A percentile compares a stretch with the other conserved stretches of the same genome.
phyloP scores from a whole-genome alignment of 2,797 vertebrate species.

The Triplophysa yarkandensis region DNA sequence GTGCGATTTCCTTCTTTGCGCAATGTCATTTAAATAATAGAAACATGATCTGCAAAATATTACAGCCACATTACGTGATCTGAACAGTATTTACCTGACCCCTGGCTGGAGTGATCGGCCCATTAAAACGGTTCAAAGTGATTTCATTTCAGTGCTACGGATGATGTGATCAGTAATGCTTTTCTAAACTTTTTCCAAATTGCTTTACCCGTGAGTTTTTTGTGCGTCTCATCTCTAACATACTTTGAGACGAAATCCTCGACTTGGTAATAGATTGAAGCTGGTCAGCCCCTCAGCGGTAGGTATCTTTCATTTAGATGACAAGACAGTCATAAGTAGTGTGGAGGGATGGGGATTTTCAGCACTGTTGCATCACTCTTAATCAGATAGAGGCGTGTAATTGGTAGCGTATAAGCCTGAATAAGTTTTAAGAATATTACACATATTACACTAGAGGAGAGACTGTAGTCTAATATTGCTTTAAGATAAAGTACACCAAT shows the following conservation, averaged over 20 bases:
- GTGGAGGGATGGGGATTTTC: constrained; percentile 23
- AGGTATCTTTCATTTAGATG: constrained; percentile 44
- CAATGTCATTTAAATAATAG: constrained; percentile 58
- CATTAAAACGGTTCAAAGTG: constrained; percentile 39
- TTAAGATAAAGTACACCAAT: constrained; percentile 40
- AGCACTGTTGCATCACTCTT: constrained; percentile 41
- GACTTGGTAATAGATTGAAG: constrained; percentile 34
- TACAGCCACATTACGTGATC: constrained; percentile 49
- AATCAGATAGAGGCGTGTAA: constrained; percentile 36
- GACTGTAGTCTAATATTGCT: constrained; percentile 32
- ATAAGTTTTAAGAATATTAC: constrained; percentile 48
- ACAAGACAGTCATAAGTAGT: constrained; percentile 33
- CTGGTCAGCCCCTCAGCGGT: constrained; percentile 28
- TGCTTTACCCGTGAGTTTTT: constrained; percentile 27
- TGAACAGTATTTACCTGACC: constrained; percentile 59
- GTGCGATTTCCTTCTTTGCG: constrained; percentile 50
- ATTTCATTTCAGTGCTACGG: constrained; percentile 34
- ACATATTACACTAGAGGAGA: constrained; percentile 25
- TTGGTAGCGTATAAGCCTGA: constrained; percentile 45
- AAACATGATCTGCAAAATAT: constrained; percentile 55
- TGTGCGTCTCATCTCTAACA: constrained; percentile 35
- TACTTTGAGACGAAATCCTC: constrained; percentile 17
- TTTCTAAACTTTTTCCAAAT: constrained; percentile 38
- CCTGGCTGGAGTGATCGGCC: constrained; percentile 43
- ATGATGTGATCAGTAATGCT: constrained; percentile 8